Evolutionary conservation across 2,797 vertebrate genomes (phyloP).

Genomic region (Agapornis canus): DNA sequence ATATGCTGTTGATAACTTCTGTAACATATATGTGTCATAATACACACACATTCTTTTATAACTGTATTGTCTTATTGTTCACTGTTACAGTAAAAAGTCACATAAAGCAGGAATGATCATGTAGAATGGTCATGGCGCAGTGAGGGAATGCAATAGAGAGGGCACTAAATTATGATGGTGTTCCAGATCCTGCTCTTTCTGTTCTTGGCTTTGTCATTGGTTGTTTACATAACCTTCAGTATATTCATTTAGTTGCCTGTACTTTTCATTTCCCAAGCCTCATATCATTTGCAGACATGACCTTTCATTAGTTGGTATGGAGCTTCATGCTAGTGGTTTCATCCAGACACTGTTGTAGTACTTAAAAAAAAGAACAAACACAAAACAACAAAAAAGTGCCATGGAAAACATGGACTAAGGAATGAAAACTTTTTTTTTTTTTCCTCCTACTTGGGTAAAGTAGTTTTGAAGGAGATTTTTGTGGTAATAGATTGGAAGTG

Average conservation of each 20-base stretch:
- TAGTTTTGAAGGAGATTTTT: neutral
- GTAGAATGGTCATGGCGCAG: neutral
- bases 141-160: neutral
- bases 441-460: neutral
- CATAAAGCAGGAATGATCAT: neutral
- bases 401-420: neutral
- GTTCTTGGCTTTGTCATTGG: neutral
- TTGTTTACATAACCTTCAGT: neutral
- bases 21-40: neutral
- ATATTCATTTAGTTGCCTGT: neutral
- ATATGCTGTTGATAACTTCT: neutral
- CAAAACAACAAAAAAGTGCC: no score
- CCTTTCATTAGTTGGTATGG: neutral
- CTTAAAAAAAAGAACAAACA: neutral
- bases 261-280: neutral
- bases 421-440: neutral
- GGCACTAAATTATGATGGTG: neutral
- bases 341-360: neutral
- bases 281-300: neutral
- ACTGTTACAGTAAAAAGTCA: neutral
- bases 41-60: neutral
- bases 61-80: neutral
- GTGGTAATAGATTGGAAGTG: neutral
- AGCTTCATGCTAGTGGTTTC: neutral
- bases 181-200: neutral